phyloP scores from a whole-genome alignment of 2,888 invertebrate species.

The Xanthia togata region DNA sequence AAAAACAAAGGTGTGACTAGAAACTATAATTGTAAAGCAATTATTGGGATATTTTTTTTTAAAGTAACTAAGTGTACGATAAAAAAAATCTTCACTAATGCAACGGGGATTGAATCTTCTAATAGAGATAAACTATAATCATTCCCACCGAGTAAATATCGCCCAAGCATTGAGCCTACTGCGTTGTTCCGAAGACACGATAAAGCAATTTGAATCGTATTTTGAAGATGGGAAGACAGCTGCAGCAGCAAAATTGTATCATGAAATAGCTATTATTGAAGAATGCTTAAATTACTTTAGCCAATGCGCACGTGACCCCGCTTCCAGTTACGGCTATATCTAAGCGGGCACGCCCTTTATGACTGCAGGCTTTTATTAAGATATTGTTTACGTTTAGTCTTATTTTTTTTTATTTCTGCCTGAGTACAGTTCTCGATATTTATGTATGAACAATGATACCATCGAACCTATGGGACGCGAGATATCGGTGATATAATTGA shows the following conservation, averaged over 20 bases:
- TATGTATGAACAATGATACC: no score
- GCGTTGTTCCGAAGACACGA: conserved; percentile 58
- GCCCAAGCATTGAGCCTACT: conserved; percentile 55
- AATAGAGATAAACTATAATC: conserved; percentile 56
- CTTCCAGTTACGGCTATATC: no score
- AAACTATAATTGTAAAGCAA: conserved; percentile 46
- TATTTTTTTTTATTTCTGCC: no score
- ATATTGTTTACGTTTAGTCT: no score
- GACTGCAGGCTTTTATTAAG: no score
- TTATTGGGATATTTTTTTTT: conserved; percentile 47
- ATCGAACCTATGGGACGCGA: no score
- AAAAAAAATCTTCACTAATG: conserved; percentile 33
- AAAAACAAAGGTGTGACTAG: conserved; percentile 53
- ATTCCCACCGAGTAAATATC: conserved; percentile 52
- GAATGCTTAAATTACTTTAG: conserved; percentile 22
- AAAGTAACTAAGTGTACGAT: conserved; percentile 34
- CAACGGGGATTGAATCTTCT: conserved; percentile 52
- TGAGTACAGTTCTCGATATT: no score
- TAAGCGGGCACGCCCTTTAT: no score
- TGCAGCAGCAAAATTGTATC: conserved; percentile 52
- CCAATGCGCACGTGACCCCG: conserved; percentile 48
- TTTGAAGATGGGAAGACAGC: conserved; percentile 59
- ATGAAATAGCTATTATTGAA: conserved; percentile 54
- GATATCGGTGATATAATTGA: no score
- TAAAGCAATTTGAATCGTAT: conserved; percentile 57